Conservation (phyloP, 2,888 invertebrate genomes). For the Nomada flava region DNA sequence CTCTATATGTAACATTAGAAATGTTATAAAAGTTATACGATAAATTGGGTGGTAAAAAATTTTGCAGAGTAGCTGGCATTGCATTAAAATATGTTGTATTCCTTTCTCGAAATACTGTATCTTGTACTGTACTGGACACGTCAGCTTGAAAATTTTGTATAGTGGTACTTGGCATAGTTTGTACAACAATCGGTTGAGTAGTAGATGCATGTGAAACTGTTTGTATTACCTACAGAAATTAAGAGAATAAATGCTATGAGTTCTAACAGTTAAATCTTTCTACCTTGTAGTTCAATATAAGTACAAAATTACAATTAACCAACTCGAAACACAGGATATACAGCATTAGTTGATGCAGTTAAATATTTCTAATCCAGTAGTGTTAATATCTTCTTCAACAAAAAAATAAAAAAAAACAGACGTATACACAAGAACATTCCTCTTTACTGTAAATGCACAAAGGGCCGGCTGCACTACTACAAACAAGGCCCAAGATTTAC, state of each 20-base stretch:
- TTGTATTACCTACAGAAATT: conserved; percentile 77
- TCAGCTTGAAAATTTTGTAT: conserved; percentile 78
- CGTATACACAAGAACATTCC: too few species aligned
- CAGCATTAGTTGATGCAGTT: not conserved
- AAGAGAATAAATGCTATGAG: not conserved
- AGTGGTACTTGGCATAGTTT: conserved; percentile 76
- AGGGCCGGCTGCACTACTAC: too few species aligned
- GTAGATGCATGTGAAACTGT: conserved; percentile 75
- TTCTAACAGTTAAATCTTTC: not conserved
- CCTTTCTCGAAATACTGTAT: conserved; percentile 77
- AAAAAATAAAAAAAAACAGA: too few species aligned
- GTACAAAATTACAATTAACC: not conserved
- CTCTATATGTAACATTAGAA: conserved; percentile 77
- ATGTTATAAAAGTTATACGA: conserved; percentile 83
- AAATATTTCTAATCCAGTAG: not conserved
- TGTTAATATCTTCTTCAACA: too few species aligned
- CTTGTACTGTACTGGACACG: conserved; percentile 67
- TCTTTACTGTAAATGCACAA: too few species aligned
- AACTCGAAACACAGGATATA: not conserved
- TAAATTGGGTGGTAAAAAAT: conserved; percentile 79
- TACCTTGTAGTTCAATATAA: not conserved
- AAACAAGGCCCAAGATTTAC: too few species aligned
- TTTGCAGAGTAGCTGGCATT: conserved; percentile 77
- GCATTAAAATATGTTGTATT: conserved; percentile 78
- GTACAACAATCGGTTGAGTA: conserved; percentile 80